A percentile compares a stretch with the other conserved stretches of the same genome.
phyloP scores from a whole-genome alignment of 2,888 invertebrate genomes.

The Epicampocera succincta region DNA sequence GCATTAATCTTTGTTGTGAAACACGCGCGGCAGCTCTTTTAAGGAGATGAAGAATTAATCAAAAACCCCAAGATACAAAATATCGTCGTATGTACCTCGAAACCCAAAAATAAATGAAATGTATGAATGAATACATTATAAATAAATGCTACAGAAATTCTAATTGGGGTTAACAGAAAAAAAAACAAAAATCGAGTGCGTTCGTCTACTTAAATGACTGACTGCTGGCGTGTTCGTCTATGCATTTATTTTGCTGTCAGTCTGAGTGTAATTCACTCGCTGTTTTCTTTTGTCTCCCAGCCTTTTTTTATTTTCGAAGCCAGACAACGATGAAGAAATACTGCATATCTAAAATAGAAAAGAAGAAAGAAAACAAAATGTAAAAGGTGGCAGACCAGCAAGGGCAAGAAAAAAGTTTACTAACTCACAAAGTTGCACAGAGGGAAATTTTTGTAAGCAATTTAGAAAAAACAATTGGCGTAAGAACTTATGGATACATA shows the following conservation, averaged over 20 bases:
- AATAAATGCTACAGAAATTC: not conserved
- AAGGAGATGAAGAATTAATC: too few species aligned
- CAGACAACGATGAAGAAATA: conserved; percentile 8
- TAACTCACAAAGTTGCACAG: not conserved
- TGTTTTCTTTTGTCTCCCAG: conserved; percentile 5
- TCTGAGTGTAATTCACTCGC: conserved; percentile 16
- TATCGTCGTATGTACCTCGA: too few species aligned
- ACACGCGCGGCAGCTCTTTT: too few species aligned
- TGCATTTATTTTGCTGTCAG: conserved; percentile 35
- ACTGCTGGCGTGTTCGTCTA: not conserved
- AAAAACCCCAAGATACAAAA: too few species aligned
- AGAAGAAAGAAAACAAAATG: too few species aligned
- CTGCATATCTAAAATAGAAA: not conserved
- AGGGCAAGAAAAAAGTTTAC: conserved; percentile 45
- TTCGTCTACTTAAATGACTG: conserved; percentile 15
- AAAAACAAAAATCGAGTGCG: conserved; percentile 9
- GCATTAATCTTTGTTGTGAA: too few species aligned
- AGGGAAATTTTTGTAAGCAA: not conserved
- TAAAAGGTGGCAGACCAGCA: conserved; percentile 52
- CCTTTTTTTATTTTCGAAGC: conserved; percentile 11
- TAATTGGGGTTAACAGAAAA: too few species aligned
- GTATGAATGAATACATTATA: too few species aligned
- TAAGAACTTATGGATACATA: too few species aligned
- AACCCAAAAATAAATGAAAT: too few species aligned
- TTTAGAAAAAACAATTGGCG: not conserved